Evolutionary conservation across 2,888 invertebrate species (phyloP).

Genomic region (Drosophila incognita): DNA sequence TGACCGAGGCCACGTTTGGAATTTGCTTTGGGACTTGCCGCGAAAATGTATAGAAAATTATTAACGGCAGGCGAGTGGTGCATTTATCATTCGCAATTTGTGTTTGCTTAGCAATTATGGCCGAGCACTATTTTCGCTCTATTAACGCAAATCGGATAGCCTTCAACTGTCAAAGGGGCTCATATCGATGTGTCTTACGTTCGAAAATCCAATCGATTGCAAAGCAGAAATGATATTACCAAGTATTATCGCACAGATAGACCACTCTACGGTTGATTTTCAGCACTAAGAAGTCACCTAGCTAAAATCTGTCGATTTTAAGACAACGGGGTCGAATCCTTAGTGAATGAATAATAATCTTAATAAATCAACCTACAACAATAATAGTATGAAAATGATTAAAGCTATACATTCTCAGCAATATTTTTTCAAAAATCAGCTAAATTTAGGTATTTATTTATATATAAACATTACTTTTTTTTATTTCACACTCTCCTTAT

Average conservation of each 20-base stretch:
- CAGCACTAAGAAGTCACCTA: not conserved
- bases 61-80: conserved; percentile 67
- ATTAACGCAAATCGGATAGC: not conserved
- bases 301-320: not conserved
- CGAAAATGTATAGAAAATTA: conserved; percentile 66
- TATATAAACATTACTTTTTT: not conserved
- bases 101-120: conserved; percentile 50
- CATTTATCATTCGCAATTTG: conserved; percentile 69
- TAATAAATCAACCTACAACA: not conserved
- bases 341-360: not conserved
- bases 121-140: conserved; percentile 5
- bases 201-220: not conserved
- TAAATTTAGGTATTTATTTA: not conserved
- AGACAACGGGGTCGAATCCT: not conserved
- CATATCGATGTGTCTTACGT: not conserved
- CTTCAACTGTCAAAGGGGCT: not conserved
- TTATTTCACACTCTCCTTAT: not conserved
- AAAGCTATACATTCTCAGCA: not conserved
- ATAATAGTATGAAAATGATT: not conserved
- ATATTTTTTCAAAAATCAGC: not conserved
- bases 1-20: conserved; percentile 13
- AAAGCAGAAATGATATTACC: not conserved
- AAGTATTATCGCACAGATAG: not conserved
- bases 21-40: conserved; percentile 41
- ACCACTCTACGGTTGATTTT: not conserved